Conservation (phyloP, 2,797 vertebrate species). For the Pangasius mekongensis region DNA sequence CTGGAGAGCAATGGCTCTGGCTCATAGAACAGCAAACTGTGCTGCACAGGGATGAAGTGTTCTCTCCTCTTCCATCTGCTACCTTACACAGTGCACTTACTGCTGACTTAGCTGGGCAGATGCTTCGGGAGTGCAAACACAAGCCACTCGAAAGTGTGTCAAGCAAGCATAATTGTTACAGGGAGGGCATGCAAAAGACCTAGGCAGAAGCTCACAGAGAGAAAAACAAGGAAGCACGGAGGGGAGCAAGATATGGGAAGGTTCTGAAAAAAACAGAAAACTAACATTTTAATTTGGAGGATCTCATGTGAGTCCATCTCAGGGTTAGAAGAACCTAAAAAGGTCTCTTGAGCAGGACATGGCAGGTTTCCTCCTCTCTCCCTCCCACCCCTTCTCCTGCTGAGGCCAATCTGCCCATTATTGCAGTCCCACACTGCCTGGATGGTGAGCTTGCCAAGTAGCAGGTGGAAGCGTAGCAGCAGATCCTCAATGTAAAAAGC, state of each 20-base stretch:
- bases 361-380: conserved; percentile 32
- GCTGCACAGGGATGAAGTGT: conserved; percentile 52
- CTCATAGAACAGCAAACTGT: conserved; percentile 56
- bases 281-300: neutral
- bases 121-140: conserved; percentile 62
- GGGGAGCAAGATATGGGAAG: neutral
- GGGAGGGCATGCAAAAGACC: conserved; percentile 47
- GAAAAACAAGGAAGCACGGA: neutral
- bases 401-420: conserved; percentile 75
- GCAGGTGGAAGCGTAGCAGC: conserved; percentile 55
- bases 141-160: conserved; percentile 65
- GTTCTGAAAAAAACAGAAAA: neutral
- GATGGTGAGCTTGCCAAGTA: conserved; percentile 59
- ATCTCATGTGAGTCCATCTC: neutral
- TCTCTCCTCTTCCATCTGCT: conserved; percentile 68
- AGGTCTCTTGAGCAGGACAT: conserved; percentile 43
- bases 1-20: conserved; percentile 43
- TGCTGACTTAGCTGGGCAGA: conserved; percentile 74
- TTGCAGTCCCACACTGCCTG: conserved; percentile 64
- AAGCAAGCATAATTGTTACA: conserved; percentile 62
- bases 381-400: conserved; percentile 58
- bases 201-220: conserved; percentile 13
- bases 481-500: conserved; percentile 47
- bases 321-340: conserved; percentile 13
- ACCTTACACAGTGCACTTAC: conserved; percentile 66